Evolutionary conservation across 2,888 invertebrate genomes (phyloP).

Genomic region (Brenthis ino): DNA sequence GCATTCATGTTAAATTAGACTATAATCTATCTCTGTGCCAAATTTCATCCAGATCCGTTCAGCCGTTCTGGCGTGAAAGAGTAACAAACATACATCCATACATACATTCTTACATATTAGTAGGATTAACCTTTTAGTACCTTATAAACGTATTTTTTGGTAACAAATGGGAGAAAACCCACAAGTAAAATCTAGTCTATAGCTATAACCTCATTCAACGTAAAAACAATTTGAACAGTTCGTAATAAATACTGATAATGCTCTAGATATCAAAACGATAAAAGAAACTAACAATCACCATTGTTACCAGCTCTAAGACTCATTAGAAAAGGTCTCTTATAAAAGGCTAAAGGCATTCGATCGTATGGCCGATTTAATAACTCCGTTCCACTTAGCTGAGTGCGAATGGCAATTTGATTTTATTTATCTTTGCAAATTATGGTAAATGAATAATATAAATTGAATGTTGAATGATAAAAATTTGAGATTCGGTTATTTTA

Average conservation of each 20-base stretch:
- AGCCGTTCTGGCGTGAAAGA: too few species aligned
- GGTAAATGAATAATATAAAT: too few species aligned
- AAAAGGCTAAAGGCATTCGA: conserved; percentile 6
- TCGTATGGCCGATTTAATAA: conserved; percentile 17
- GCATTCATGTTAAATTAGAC: too few species aligned
- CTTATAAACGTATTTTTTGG: too few species aligned
- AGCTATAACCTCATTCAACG: not conserved
- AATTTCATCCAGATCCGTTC: too few species aligned
- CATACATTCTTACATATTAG: too few species aligned
- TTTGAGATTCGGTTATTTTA: too few species aligned
- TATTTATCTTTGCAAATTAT: not conserved
- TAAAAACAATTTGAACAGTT: conserved; percentile 1
- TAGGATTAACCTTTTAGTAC: too few species aligned
- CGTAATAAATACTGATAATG: conserved; percentile 4
- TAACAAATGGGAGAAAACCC: too few species aligned
- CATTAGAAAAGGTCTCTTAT: conserved; percentile 19
- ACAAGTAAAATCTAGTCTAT: not conserved
- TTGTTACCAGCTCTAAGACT: conserved; percentile 18
- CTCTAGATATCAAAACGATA: not conserved
- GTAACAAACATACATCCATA: too few species aligned
- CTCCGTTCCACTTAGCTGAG: conserved; percentile 15
- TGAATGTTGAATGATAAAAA: too few species aligned
- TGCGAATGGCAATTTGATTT: conserved; percentile 2
- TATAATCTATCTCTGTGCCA: too few species aligned
- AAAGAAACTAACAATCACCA: conserved; percentile 19